phyloP scores from a whole-genome alignment of 2,113 vertebrate species.

The Semnornis frantzii region DNA sequence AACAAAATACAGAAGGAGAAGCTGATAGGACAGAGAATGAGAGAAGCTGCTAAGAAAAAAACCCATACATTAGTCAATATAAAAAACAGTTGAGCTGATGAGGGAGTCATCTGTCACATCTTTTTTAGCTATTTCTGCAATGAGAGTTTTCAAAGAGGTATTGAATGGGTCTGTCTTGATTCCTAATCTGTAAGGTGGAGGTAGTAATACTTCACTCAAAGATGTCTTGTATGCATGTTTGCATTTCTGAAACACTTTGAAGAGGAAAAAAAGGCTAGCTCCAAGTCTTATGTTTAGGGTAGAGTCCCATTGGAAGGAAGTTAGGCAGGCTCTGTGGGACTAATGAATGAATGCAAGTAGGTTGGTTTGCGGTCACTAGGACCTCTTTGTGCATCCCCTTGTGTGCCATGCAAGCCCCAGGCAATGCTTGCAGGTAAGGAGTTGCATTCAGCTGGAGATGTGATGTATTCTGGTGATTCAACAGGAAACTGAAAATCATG shows the following conservation, averaged over 20 bases:
- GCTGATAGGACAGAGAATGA: neutral
- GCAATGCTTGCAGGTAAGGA: neutral
- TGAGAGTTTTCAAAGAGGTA: neutral
- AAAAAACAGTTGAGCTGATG: neutral
- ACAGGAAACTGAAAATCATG: neutral
- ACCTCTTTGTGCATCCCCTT: neutral
- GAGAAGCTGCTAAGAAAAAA: neutral
- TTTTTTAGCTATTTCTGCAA: neutral
- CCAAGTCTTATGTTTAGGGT: fast-evolving
- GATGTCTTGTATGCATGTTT: neutral
- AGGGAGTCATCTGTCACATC: neutral
- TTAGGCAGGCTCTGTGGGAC: fast-evolving
- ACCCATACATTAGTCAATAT: neutral
- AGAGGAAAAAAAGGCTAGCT: neutral
- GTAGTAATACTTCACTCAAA: neutral
- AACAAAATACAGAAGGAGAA: neutral
- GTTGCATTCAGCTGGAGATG: neutral
- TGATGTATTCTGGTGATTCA: neutral
- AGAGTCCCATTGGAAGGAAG: fast-evolving
- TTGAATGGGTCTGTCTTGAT: neutral
- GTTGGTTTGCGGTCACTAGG: fast-evolving
- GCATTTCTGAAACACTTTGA: neutral
- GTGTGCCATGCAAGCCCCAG: fast-evolving
- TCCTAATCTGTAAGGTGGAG: neutral
- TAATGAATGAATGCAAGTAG: fast-evolving